Percentiles rank a stretch among this genome's conserved stretches.
These are phyloP conservation scores for Ophion obscuratus DNA, from an alignment of 2,888 invertebrate genomes.

Conservation along the genomic window DNA sequence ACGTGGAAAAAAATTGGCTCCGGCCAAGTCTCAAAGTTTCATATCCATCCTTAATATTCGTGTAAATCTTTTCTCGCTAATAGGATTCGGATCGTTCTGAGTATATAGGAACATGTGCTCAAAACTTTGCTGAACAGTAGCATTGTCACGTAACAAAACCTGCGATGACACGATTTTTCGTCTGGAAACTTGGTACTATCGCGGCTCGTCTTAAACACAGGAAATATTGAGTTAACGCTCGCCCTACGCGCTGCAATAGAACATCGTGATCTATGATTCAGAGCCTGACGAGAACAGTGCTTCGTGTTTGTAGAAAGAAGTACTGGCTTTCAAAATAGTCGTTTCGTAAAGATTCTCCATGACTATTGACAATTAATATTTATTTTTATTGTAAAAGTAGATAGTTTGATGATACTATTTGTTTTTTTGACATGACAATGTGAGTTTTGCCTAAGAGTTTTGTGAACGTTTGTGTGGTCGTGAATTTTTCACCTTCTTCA, in stretches of 20 bases:
- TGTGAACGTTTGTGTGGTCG: too few relatives aligned
- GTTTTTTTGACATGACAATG: background rate
- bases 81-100: too few relatives aligned
- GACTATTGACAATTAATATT: background rate
- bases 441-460: too few relatives aligned
- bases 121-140: background rate
- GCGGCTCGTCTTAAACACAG: slow-evolving; percentile 50
- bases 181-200: slow-evolving; percentile 20
- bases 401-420: background rate
- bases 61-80: too few relatives aligned
- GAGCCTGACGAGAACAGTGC: slow-evolving; percentile 12
- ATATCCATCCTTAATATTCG: background rate
- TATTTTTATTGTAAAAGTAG: background rate
- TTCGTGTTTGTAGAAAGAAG: background rate
- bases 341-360: background rate
- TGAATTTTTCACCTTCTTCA: background rate
- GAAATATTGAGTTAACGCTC: slow-evolving; percentile 63
- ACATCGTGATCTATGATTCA: slow-evolving; percentile 38
- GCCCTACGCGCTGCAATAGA: slow-evolving; percentile 33
- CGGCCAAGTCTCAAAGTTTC: background rate
- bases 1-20: background rate
- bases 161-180: slow-evolving; percentile 6
- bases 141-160: background rate
- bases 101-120: too few relatives aligned
- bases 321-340: background rate